Base-by-base conservation (phyloP, 92 coral and sea anemone species). In the Heteractis magnifica region DNA sequence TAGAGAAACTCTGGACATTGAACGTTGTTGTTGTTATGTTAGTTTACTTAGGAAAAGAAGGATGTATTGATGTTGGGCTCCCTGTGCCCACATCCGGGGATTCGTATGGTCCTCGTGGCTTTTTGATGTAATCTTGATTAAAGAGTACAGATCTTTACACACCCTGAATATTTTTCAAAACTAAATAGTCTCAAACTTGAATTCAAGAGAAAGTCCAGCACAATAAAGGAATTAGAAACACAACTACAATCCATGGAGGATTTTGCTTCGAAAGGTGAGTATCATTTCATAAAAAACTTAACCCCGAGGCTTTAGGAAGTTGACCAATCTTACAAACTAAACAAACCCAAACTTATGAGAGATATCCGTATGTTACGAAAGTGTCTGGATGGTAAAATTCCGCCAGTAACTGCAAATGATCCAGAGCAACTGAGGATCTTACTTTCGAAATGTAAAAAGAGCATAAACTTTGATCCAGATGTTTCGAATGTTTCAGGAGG, bases 291-390 rank as follows among this genome's bases (percentile, higher is more conserved):
- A 4, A 86, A 86, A 86, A 41, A 16, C 0, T 49, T 85, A 6
- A 79, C 84, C 52, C 88, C 84, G 7, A 18, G 84, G 6, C 59
- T 78, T 15, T 84, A n/a, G 64, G 77, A 65, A 11, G 79, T 77
- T 3, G 75, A 85, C 49, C 84, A 34, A 56, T 19, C 59, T 3
- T 89, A 89, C 53, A 81, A 89, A 81, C 62, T 49, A 18, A 81
- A 89, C 50, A 85, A 85, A 56, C 64, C 84, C 4, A 85, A 76
- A 70, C 65, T 89, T 49, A 85, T 89, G 92, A 72, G 82, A 13
- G 84, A 80, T 56, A 68, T 85, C 7, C 79, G 89, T 56, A 51
- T 81, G 6, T 34, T 88, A 34, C 48, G 88, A 58, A 79, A 77
- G 4, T 75, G 19, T 59, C 83, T 80, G 8, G 83, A 84, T 80